These are phyloP conservation scores for Orthonychiurus folsomi DNA, from an alignment of 2,888 invertebrate species.

Conservation along the genomic window DNA sequence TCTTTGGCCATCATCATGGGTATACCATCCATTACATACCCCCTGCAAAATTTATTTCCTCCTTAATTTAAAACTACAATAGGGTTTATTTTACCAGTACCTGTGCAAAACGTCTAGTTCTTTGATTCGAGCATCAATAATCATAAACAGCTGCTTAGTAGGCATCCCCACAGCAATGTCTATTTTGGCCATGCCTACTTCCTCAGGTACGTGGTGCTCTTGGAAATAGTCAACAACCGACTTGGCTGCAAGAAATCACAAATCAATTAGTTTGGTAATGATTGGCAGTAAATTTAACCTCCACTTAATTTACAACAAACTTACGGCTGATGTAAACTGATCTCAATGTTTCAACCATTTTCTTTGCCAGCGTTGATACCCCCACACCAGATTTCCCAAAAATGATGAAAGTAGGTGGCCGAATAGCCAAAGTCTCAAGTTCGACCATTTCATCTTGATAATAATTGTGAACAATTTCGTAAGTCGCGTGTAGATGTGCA, in stretches of 20 bases:
- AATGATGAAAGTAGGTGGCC: conserved; percentile 22
- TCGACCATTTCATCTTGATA: conserved; percentile 3
- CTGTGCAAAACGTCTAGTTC: conserved; percentile 31
- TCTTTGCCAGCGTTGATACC: conserved; percentile 25
- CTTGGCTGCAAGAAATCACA: conserved; percentile 3
- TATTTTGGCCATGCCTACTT: not conserved
- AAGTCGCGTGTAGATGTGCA: conserved; percentile 9
- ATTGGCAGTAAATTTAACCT: not conserved
- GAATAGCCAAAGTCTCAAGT: not conserved
- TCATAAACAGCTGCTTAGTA: conserved; percentile 12
- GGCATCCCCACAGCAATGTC: not conserved
- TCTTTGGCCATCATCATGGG: conserved; percentile 52
- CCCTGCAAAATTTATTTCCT: conserved; percentile 45
- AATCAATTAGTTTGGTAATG: not conserved
- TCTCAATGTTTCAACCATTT: conserved; percentile 29
- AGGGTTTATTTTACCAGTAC: no score
- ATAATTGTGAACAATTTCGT: not conserved
- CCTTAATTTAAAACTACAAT: no score
- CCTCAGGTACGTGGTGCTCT: not conserved
- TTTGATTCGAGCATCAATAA: conserved; percentile 22
- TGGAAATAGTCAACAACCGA: conserved; percentile 3
- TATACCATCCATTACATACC: conserved; percentile 58
- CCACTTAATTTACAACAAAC: not conserved
- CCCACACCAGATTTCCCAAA: conserved; percentile 35
- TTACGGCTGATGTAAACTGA: conserved; percentile 29